Evolutionary conservation across 2,797 vertebrate species (phyloP).

Genomic region (Sciurus vulgaris): DNA sequence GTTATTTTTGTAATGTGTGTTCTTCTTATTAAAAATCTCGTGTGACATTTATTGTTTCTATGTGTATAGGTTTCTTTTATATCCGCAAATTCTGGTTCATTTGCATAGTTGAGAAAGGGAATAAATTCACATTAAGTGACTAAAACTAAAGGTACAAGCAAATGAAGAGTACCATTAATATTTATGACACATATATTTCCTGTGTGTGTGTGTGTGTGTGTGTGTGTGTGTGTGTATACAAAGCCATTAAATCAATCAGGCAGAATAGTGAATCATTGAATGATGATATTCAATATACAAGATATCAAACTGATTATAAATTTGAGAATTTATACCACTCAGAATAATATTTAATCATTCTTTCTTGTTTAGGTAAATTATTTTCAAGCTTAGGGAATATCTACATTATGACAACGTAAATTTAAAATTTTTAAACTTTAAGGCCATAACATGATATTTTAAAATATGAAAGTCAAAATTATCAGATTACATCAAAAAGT

Average conservation of each 20-base stretch:
- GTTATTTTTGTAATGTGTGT: neutral
- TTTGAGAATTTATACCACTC: constrained; percentile 19
- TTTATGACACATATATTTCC: neutral
- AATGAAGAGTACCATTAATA: neutral
- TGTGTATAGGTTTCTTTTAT: neutral
- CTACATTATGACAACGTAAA: neutral
- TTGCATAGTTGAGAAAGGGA: constrained; percentile 31
- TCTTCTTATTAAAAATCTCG: constrained; percentile 21
- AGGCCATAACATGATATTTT: neutral
- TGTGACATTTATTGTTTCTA: constrained; percentile 10
- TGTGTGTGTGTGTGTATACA: neutral
- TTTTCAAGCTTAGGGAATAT: neutral
- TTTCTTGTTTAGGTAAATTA: neutral
- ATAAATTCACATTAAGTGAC: constrained; percentile 59
- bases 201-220: no score
- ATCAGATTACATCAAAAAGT: neutral
- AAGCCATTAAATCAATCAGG: neutral
- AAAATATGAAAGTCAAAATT: constrained; percentile 1
- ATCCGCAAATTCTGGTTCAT: constrained; percentile 23
- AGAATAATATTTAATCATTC: constrained; percentile 11
- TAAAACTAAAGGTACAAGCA: constrained; percentile 36
- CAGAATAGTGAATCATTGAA: neutral
- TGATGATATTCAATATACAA: neutral
- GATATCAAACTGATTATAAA: neutral
- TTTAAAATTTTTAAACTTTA: neutral